Percentiles rank a stretch among this genome's conserved stretches.
Evolutionary conservation across 2,113 vertebrate species (phyloP).

Genomic region (Bos taurus): ARS-UCD2.0 NC_037328.1:81007501-81008000

Average conservation of each 20-base stretch:
- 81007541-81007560: not conserved
- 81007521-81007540: not conserved
- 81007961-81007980: constrained; percentile 62
- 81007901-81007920: constrained; percentile 22
- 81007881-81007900: constrained; percentile 35
- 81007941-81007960: constrained; percentile 39
- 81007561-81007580: not conserved
- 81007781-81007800: not conserved
- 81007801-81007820: constrained; percentile 37
- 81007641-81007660: constrained; percentile 19
- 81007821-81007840: constrained; percentile 5
- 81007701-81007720: constrained; percentile 58
- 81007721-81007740: constrained; percentile 47
- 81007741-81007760: constrained; percentile 63
- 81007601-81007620: not conserved
- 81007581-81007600: not conserved
- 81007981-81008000: constrained; percentile 29
- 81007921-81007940: constrained; percentile 6
- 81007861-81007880: constrained; percentile 12
- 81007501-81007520: not conserved
- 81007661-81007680: constrained; percentile 51
- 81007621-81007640: not conserved
- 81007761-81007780: constrained; percentile 55
- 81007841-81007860: constrained; percentile 27
- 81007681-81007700: constrained; percentile 55